Percentiles rank a stretch among this genome's conserved stretches.
These are phyloP conservation scores for Spicauda simplicius DNA, from an alignment of 2,888 invertebrate genomes.

Conservation along the genomic window DNA sequence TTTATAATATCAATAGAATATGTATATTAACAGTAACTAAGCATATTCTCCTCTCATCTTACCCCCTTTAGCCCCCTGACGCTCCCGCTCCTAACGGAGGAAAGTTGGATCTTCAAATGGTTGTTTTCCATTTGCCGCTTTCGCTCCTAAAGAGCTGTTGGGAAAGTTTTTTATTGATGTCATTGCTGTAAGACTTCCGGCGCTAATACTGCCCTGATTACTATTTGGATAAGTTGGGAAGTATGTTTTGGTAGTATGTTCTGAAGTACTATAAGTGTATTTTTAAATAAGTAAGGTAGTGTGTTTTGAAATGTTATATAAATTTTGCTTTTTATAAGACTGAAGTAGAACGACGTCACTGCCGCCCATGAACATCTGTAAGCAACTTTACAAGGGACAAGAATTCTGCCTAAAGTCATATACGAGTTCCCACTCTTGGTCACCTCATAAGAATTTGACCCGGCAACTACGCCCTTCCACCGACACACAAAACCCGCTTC, in stretches of 20 bases:
- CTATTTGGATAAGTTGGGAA: neutral
- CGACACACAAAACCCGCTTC: no score
- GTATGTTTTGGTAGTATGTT: neutral
- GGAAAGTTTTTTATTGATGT: slow-evolving; percentile 21
- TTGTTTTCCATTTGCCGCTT: slow-evolving; percentile 23
- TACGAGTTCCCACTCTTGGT: no score
- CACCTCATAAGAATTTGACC: no score
- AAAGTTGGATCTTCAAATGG: slow-evolving; percentile 11
- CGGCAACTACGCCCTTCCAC: no score
- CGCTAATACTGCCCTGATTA: slow-evolving; percentile 2
- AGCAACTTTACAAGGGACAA: no score
- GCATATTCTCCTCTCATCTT: no score
- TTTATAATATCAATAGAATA: no score
- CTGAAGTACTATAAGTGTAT: neutral
- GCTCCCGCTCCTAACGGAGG: neutral
- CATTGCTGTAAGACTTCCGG: slow-evolving; percentile 6
- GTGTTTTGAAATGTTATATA: neutral
- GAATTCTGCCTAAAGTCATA: no score
- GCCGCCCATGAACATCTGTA: no score
- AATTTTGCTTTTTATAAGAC: no score
- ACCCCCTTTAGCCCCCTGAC: neutral
- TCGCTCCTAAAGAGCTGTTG: slow-evolving; percentile 12
- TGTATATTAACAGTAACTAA: no score
- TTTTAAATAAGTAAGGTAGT: neutral
- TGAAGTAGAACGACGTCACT: no score